These are phyloP conservation scores for Hylaeus anthracinus DNA, from an alignment of 1,140 invertebrate genomes.

Conservation along the genomic window DNA sequence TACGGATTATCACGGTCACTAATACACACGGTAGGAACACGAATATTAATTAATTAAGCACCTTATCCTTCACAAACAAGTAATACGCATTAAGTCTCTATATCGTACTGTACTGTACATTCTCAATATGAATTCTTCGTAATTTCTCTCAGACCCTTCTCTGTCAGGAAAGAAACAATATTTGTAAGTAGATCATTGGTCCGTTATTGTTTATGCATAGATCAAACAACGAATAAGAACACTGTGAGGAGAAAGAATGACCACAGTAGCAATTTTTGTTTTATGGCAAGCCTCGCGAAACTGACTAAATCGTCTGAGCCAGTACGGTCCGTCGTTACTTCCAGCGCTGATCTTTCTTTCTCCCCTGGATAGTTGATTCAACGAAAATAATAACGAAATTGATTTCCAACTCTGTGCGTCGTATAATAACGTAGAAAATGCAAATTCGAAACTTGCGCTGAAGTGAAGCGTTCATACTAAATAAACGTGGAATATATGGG, in stretches of 20 bases:
- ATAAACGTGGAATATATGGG: background rate
- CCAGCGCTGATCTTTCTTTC: no score
- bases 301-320: no score
- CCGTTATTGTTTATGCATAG: conserved; percentile 48
- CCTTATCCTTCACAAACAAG: conserved; percentile 32
- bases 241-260: no score
- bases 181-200: conserved; percentile 57
- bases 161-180: background rate
- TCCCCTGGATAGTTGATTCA: background rate
- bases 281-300: no score
- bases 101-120: background rate
- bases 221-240: conserved; percentile 6
- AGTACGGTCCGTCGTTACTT: no score
- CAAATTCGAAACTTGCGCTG: background rate
- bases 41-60: conserved; percentile 35
- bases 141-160: background rate
- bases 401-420: background rate
- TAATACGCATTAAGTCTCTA: conserved; percentile 17
- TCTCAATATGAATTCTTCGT: conserved; percentile 14
- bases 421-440: background rate
- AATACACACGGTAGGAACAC: conserved; percentile 42
- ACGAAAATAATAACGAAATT: background rate
- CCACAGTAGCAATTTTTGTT: no score
- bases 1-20: background rate
- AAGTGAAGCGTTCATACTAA: background rate